phyloP scores from a whole-genome alignment of 1,140 invertebrate species.

The Uloborus diversus region DNA sequence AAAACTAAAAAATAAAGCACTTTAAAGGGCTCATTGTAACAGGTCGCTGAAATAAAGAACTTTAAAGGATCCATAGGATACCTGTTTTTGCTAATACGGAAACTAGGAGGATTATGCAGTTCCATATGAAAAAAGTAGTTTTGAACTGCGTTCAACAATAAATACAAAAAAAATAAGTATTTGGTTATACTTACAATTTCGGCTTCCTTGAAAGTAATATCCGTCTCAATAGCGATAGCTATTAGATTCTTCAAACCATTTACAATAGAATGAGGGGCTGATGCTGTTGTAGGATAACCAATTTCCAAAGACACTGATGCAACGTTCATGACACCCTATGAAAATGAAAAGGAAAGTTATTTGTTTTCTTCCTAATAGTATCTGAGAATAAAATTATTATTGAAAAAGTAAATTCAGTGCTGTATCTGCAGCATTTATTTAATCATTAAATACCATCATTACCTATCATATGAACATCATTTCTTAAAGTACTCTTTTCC shows the following conservation, averaged over 20 bases:
- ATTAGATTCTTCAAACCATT: conserved; percentile 99
- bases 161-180: no score
- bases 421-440: no score
- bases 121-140: no score
- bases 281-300: conserved; percentile 95
- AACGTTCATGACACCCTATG: conserved; percentile 87
- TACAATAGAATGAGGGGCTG: conserved; percentile 94
- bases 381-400: neutral
- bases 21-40: no score
- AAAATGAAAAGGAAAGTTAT: conserved; percentile 39
- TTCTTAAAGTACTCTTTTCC: neutral
- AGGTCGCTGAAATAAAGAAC: no score
- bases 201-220: conserved; percentile 94
- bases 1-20: no score
- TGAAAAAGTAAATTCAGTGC: neutral
- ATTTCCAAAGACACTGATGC: conserved; percentile 93
- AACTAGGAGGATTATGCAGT: no score
- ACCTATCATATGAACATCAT: neutral
- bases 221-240: conserved; percentile 94
- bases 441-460: neutral
- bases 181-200: conserved; percentile 82
- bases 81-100: no score
- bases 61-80: no score
- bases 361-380: neutral
- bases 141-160: no score